These are phyloP conservation scores for Rhyacichthys aspro DNA, from an alignment of 2,797 vertebrate species.

Conservation along the genomic window DNA sequence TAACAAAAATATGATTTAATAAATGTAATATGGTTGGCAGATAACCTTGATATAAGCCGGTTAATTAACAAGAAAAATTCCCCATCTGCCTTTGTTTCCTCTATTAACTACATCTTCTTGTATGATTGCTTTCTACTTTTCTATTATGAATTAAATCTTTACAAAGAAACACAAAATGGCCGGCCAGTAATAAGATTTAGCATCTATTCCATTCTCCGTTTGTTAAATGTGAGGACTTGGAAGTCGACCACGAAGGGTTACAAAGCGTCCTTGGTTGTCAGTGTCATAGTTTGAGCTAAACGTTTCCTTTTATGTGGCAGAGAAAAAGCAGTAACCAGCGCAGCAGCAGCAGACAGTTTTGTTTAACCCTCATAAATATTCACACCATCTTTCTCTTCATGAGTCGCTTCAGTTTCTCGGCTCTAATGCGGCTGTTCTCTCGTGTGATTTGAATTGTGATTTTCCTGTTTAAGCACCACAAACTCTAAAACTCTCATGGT, in stretches of 20 bases:
- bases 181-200: background rate
- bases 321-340: background rate
- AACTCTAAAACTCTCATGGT: background rate
- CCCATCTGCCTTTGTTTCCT: no score
- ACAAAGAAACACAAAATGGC: no score
- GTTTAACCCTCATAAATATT: slow-evolving; percentile 5
- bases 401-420: background rate
- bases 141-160: no score
- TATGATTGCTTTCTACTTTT: no score
- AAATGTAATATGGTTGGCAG: no score
- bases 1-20: no score
- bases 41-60: no score
- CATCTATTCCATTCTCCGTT: background rate
- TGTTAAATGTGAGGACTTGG: background rate
- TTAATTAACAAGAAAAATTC: no score
- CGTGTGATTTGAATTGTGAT: background rate
- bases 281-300: slow-evolving; percentile 2
- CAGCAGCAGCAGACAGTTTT: background rate
- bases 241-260: background rate
- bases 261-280: background rate
- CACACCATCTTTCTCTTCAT: background rate
- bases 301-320: background rate
- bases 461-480: background rate
- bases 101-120: no score
- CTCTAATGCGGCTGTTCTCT: background rate